Evolutionary conservation across 2,797 vertebrate species (phyloP), one percentile per base, ranked within the genome.

Genomic region (Pempheris klunzingeri): DNA sequence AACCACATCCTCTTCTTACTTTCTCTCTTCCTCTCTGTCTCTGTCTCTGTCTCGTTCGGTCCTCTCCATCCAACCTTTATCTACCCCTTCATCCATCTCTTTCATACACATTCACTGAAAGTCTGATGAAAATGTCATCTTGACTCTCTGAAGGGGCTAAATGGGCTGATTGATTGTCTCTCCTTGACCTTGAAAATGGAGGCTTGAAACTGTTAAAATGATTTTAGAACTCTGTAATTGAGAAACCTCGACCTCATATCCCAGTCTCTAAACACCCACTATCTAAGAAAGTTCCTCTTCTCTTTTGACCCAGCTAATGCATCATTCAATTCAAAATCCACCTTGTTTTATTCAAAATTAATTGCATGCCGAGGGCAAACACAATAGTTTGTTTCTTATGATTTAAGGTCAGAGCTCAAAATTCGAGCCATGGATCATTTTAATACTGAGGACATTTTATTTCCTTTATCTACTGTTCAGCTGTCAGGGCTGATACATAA

Each of bases 1-100:
- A 81, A 55, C 52, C 3, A 49, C 64, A 64, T 77, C 77, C 50
- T 84, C 38, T 71, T 77, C 69, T 77, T 63, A 59, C 32, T 24
- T 34, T 44, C 44, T 73, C 60, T 38, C 44, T 60, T 58, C 53
- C 60, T 66, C 44, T 67, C 53, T 43, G n/a, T 58, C 30, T 67
- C 53, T 43, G n/a, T 58, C 30, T 74, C 32, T 13, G 9, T 60
- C 63, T 82, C 62, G 63, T 74, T 72, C 46, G 57, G 36, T 59
- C 73, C 9, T 67, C 71, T 65, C 46, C 17, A 44, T 59, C 46
- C 34, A 47, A 24, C 44, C 78, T 77, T 74, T 68, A 44, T 80
- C 9, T 60, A 11, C 11, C 49, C 39, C 43, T 55, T 47, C 8
- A 18, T 58, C 55, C 34, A 18, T 36, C 34, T 46, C 2, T 22